A percentile compares a stretch with the other conserved stretches of the same genome.
These are phyloP conservation scores for Petrocephalus sullivani DNA, from an alignment of 2,797 vertebrate species.

Conservation along the genomic window DNA sequence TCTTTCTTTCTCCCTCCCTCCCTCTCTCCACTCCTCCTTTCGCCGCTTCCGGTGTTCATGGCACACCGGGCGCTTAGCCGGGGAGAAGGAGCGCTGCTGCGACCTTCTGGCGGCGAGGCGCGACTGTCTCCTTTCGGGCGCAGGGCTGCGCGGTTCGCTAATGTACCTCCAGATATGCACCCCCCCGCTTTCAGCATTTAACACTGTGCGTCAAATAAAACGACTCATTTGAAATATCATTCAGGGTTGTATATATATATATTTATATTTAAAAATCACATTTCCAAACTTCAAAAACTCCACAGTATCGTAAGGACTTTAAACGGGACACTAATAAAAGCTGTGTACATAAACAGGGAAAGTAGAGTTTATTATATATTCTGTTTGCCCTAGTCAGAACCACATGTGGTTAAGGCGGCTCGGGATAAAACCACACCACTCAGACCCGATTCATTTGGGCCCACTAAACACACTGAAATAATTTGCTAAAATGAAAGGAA, in stretches of 20 bases:
- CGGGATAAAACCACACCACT: background rate
- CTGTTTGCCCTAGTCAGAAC: background rate
- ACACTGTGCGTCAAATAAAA: background rate
- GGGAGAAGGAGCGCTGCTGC: constrained; percentile 16
- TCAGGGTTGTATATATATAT: background rate
- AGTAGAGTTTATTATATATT: background rate
- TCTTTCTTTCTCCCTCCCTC: background rate
- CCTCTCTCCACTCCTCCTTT: background rate
- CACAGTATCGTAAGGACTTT: background rate
- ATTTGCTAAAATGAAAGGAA: background rate
- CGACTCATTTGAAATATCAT: background rate
- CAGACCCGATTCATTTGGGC: background rate
- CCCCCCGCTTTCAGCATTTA: background rate
- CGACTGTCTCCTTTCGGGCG: background rate
- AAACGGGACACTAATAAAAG: background rate
- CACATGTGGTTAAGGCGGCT: background rate
- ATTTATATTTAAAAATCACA: background rate
- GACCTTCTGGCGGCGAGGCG: constrained; percentile 13
- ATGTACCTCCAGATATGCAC: background rate
- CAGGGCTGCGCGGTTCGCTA: background rate
- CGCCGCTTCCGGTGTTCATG: constrained; percentile 21
- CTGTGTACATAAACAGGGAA: background rate
- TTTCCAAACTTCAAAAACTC: background rate
- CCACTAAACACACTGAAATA: background rate
- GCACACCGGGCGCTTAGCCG: background rate